Conservation (phyloP, 2,797 vertebrate species). For the Platyrinchus mystaceus region DNA sequence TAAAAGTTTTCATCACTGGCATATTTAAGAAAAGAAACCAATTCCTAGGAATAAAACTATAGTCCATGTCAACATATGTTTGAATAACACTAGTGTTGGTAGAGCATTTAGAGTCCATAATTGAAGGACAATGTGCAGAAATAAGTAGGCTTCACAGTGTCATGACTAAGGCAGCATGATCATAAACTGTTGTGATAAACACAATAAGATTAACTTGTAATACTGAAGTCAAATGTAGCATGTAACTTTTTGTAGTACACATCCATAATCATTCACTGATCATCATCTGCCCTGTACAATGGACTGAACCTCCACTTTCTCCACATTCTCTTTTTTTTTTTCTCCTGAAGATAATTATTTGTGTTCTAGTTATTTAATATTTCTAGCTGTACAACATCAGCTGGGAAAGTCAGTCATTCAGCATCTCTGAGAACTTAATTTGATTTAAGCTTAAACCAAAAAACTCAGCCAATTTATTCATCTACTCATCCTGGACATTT, state of each 20-base stretch:
- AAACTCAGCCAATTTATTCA: not conserved
- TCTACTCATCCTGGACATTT: not conserved
- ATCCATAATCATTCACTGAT: not conserved
- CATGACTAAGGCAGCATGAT: not conserved
- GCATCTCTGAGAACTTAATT: not conserved
- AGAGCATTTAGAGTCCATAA: not conserved
- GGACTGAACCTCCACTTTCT: not conserved
- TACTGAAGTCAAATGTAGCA: not conserved
- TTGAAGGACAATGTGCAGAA: not conserved
- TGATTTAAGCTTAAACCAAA: not conserved
- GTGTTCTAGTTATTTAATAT: not conserved
- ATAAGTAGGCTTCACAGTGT: not conserved
- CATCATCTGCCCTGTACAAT: not conserved
- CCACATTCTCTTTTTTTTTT: not conserved
- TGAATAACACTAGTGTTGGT: not conserved
- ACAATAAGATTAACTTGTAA: not conserved
- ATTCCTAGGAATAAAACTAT: not conserved
- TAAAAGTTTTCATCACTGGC: not conserved
- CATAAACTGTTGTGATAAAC: not conserved
- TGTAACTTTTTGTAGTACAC: not conserved
- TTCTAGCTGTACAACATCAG: not conserved
- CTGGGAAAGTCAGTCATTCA: not conserved
- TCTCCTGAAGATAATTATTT: not conserved
- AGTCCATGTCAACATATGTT: not conserved
- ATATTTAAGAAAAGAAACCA: not conserved